Conservation (phyloP, 2,113 vertebrate genomes). For the Callipepla californica region DNA sequence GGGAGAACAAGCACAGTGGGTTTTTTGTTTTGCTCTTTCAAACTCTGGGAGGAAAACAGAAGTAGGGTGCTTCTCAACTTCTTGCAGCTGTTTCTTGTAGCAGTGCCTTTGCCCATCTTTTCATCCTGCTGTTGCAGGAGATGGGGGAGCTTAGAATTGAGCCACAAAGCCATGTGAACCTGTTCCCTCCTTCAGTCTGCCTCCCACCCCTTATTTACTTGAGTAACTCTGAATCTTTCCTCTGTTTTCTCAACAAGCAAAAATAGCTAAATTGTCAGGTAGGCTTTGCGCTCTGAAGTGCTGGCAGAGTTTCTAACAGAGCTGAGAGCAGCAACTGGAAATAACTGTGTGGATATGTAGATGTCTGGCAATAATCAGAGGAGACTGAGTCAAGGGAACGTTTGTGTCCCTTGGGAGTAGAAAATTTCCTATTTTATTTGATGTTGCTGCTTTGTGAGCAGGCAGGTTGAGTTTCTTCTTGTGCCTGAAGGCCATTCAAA, state of each 20-base stretch:
- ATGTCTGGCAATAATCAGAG: neutral
- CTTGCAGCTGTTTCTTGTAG: neutral
- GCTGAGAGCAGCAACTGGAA: neutral
- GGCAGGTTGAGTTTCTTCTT: conserved; percentile 27
- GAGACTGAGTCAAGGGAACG: neutral
- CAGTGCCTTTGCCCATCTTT: neutral
- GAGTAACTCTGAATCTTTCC: neutral
- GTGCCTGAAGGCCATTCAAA: conserved; percentile 46
- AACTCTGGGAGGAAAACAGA: neutral
- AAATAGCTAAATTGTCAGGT: neutral
- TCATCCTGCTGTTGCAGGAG: neutral
- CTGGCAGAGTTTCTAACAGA: neutral
- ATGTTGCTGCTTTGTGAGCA: neutral
- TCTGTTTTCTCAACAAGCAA: neutral
- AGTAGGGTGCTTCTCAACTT: neutral
- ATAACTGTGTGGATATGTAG: neutral
- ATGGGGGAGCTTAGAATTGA: neutral
- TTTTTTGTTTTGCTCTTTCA: neutral
- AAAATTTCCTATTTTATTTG: neutral
- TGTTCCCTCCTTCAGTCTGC: neutral
- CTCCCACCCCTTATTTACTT: neutral
- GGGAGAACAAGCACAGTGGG: neutral
- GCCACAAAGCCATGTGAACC: neutral
- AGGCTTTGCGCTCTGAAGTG: rapidly evolving
- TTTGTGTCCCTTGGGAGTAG: neutral